Percentiles rank a stretch among this genome's conserved stretches.
phyloP scores from a whole-genome alignment of 2,888 invertebrate species.

The Cosmia trapezina region DNA sequence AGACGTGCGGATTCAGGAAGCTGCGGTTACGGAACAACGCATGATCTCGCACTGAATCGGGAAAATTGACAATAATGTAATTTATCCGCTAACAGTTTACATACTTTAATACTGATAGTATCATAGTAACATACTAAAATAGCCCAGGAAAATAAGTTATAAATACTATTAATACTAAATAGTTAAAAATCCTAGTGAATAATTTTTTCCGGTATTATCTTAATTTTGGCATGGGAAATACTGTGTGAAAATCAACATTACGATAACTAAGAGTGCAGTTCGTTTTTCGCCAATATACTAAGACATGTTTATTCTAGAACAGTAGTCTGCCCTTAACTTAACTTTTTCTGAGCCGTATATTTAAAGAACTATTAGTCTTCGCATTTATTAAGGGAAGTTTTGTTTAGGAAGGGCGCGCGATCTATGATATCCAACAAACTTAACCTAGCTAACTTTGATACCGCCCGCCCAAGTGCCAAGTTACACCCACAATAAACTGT shows the following conservation, averaged over 20 bases:
- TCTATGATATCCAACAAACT: not conserved
- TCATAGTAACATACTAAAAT: not conserved
- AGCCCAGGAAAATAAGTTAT: not conserved
- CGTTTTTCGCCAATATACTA: not conserved
- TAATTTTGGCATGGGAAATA: not conserved
- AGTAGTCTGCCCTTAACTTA: not conserved
- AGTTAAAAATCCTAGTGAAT: not conserved
- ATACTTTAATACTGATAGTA: too few species aligned
- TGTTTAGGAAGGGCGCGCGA: not conserved
- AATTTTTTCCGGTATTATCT: not conserved
- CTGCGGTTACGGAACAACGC: not conserved
- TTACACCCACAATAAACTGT: conserved; percentile 8
- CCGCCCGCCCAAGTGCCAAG: not conserved
- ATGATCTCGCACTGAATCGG: not conserved
- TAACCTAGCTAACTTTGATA: not conserved
- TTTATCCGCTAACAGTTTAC: not conserved
- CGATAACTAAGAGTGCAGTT: not conserved
- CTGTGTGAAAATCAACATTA: not conserved
- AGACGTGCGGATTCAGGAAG: not conserved
- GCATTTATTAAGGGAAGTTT: not conserved
- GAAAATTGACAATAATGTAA: too few species aligned
- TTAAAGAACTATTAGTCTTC: too few species aligned
- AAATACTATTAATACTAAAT: too few species aligned
- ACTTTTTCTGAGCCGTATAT: not conserved
- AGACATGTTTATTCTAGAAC: not conserved